A percentile compares a stretch with the other conserved stretches of the same genome.
phyloP scores from a whole-genome alignment of 2,888 invertebrate species.

The Phragmatobia fuliginosa region DNA sequence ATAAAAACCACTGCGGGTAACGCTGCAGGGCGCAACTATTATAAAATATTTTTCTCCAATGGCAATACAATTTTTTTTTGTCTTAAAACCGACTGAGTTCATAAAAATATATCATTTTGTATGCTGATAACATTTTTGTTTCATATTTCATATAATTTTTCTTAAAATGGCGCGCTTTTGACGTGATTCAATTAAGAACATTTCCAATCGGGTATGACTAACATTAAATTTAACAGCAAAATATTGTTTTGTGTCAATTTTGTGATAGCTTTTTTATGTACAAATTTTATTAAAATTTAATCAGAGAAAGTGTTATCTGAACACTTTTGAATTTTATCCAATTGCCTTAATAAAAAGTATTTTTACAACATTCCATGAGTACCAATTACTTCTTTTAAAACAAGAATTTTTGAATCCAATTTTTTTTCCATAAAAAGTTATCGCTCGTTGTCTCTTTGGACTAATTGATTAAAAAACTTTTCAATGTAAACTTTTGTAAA shows the following conservation, averaged over 20 bases:
- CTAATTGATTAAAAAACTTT: not conserved
- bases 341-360: not conserved
- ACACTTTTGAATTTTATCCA: not conserved
- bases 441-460: not conserved
- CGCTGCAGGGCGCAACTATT: too few relatives aligned
- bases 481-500: not conserved
- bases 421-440: not conserved
- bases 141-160: not conserved
- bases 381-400: not conserved
- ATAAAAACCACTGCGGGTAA: too few relatives aligned
- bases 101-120: not conserved
- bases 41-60: not conserved
- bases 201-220: not conserved
- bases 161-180: not conserved
- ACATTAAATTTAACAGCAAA: not conserved
- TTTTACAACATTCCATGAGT: not conserved
- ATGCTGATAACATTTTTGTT: not conserved
- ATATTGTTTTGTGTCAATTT: not conserved
- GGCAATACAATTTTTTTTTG: too few relatives aligned
- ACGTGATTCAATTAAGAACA: not conserved
- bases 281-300: not conserved
- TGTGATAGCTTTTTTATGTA: too few relatives aligned
- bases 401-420: not conserved
- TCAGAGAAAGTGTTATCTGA: not conserved
- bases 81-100: not conserved